phyloP scores from a whole-genome alignment of 2,797 vertebrate species.

The Anniella stebbinsi region DNA sequence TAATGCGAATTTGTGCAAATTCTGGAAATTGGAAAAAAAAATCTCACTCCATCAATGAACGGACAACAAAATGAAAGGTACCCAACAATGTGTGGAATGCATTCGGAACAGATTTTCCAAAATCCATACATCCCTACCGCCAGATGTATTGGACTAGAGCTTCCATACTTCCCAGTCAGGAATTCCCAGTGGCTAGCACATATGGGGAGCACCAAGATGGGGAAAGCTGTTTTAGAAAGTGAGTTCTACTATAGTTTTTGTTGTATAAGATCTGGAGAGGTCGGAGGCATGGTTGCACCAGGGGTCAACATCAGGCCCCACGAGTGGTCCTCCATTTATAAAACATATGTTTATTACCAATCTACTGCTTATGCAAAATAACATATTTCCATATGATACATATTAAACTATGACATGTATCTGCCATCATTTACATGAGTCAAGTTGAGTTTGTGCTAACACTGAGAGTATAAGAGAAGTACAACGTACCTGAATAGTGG shows the following conservation, averaged over 20 bases:
- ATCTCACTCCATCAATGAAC: too few relatives aligned
- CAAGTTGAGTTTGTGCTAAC: background rate
- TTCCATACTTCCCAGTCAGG: too few relatives aligned
- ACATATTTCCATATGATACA: background rate
- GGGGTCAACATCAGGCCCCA: background rate
- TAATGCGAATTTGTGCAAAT: too few relatives aligned
- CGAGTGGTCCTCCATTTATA: background rate
- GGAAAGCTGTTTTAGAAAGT: background rate
- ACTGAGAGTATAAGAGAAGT: background rate
- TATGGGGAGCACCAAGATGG: too few relatives aligned
- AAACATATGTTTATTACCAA: background rate
- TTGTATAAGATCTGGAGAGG: background rate
- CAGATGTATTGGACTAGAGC: too few relatives aligned
- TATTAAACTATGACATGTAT: background rate
- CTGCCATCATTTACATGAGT: background rate
- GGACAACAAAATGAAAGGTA: too few relatives aligned
- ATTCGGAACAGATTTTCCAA: too few relatives aligned
- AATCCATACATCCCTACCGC: too few relatives aligned
- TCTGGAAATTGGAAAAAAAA: too few relatives aligned
- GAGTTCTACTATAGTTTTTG: background rate
- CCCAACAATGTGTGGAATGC: too few relatives aligned
- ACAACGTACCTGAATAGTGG: background rate
- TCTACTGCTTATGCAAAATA: background rate
- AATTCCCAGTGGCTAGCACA: too few relatives aligned
- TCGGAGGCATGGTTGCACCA: background rate